Evolutionary conservation across 2,797 vertebrate genomes (phyloP).

Genomic region (Chrosomus eos): DNA sequence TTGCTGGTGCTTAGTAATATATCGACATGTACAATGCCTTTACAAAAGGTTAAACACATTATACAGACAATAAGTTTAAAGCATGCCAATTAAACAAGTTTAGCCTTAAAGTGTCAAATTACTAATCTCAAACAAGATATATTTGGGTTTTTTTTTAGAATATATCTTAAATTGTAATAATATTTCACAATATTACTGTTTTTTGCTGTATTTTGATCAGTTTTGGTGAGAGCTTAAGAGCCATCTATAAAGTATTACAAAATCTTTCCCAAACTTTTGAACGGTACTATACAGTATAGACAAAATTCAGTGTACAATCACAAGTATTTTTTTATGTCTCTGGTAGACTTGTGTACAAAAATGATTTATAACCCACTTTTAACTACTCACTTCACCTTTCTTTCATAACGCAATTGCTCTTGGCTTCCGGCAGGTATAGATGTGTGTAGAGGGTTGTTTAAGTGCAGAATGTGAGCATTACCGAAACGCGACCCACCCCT

Average conservation of each 20-base stretch:
- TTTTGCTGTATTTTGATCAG: neutral
- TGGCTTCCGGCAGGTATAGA: conserved; percentile 38
- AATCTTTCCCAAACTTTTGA: neutral
- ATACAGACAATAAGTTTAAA: conserved; percentile 3
- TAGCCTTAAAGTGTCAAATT: conserved; percentile 19
- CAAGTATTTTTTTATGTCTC: neutral
- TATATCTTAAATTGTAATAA: neutral
- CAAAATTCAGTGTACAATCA: neutral
- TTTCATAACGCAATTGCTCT: neutral
- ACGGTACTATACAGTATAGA: neutral
- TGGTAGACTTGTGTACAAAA: neutral
- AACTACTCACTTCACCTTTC: neutral
- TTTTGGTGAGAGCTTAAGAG: neutral
- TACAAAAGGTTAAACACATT: conserved; percentile 24
- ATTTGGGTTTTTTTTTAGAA: neutral
- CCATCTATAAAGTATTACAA: neutral
- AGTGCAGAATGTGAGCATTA: conserved; percentile 51
- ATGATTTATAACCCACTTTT: neutral
- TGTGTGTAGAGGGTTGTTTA: conserved; percentile 30
- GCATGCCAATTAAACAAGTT: conserved; percentile 5
- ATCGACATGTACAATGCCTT: conserved; percentile 12
- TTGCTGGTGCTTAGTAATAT: neutral
- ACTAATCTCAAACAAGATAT: conserved; percentile 26
- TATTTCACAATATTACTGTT: neutral
- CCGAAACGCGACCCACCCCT: conserved; percentile 55